A percentile compares a stretch with the other conserved stretches of the same genome.
These are phyloP conservation scores for Macrosteles quadrilineatus DNA, from an alignment of 1,140 invertebrate species.

Conservation along the genomic window DNA sequence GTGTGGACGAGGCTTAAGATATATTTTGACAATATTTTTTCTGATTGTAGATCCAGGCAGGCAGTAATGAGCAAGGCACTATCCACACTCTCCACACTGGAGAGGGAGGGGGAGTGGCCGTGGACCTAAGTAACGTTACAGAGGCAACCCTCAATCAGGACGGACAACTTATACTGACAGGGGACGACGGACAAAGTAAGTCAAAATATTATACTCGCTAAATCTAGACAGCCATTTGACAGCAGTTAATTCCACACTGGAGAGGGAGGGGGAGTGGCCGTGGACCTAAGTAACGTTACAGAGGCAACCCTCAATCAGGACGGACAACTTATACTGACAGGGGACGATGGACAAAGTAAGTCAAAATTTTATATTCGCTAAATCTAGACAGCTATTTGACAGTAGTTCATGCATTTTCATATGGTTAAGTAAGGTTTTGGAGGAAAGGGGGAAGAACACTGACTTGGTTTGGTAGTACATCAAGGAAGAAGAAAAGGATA, in stretches of 20 bases:
- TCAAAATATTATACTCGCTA: slow-evolving; percentile 43
- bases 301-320: slow-evolving; percentile 86
- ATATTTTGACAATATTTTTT: too few relatives aligned
- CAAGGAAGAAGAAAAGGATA: too few relatives aligned
- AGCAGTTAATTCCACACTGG: slow-evolving; percentile 70
- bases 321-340: slow-evolving; percentile 91
- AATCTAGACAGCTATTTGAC: slow-evolving; percentile 73
- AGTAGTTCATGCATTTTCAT: slow-evolving; percentile 72
- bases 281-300: slow-evolving; percentile 84
- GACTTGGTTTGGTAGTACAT: too few relatives aligned
- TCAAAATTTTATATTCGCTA: slow-evolving; percentile 43
- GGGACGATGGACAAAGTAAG: slow-evolving; percentile 88
- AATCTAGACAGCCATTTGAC: slow-evolving; percentile 73
- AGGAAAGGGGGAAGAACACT: slow-evolving; percentile 59
- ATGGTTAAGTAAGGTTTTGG: slow-evolving; percentile 83
- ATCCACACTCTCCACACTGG: slow-evolving; percentile 68
- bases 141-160: slow-evolving; percentile 86
- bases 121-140: slow-evolving; percentile 84
- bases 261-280: slow-evolving; percentile 65
- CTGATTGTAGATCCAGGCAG: slow-evolving; percentile 68
- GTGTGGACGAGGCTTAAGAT: too few relatives aligned
- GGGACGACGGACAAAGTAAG: slow-evolving; percentile 88
- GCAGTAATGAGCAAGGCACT: slow-evolving; percentile 67
- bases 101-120: slow-evolving; percentile 65
- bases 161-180: slow-evolving; percentile 91